Evolutionary conservation across 2,797 vertebrate species (phyloP).

Genomic region (Sphaeramia orbicularis): DNA sequence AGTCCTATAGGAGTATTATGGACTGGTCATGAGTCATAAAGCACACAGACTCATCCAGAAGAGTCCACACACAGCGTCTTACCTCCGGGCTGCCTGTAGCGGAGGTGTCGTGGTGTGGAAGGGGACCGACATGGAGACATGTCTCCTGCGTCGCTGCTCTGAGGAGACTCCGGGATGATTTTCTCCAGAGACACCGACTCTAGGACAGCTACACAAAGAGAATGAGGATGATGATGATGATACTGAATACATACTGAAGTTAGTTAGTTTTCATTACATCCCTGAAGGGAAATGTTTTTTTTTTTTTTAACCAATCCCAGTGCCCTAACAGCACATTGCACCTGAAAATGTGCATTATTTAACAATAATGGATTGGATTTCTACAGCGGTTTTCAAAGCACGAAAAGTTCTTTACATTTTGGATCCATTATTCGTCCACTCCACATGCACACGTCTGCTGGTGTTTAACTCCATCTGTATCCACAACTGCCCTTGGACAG

Average conservation of each 20-base stretch:
- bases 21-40: slow-evolving; percentile 40
- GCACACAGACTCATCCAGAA: slow-evolving; percentile 9
- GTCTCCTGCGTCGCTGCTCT: slow-evolving; percentile 87
- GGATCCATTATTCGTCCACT: too few relatives aligned
- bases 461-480: too few relatives aligned
- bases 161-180: slow-evolving; percentile 89
- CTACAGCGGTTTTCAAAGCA: too few relatives aligned
- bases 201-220: slow-evolving; percentile 86
- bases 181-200: slow-evolving; percentile 91
- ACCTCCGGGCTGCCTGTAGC: slow-evolving; percentile 95
- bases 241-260: background rate
- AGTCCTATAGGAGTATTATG: slow-evolving; percentile 4
- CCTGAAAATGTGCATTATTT: too few relatives aligned
- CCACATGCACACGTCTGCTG: too few relatives aligned
- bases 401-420: too few relatives aligned
- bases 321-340: too few relatives aligned
- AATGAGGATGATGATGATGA: background rate
- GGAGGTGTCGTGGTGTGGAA: slow-evolving; percentile 94
- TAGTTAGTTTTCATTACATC: too few relatives aligned
- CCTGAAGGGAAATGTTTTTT: too few relatives aligned
- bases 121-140: slow-evolving; percentile 93
- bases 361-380: too few relatives aligned
- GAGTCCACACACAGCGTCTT: slow-evolving; percentile 11
- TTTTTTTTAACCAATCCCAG: too few relatives aligned
- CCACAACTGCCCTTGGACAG: too few relatives aligned